Base-by-base conservation (phyloP, 2,888 invertebrate genomes). In the Parnassius glacialis region DNA sequence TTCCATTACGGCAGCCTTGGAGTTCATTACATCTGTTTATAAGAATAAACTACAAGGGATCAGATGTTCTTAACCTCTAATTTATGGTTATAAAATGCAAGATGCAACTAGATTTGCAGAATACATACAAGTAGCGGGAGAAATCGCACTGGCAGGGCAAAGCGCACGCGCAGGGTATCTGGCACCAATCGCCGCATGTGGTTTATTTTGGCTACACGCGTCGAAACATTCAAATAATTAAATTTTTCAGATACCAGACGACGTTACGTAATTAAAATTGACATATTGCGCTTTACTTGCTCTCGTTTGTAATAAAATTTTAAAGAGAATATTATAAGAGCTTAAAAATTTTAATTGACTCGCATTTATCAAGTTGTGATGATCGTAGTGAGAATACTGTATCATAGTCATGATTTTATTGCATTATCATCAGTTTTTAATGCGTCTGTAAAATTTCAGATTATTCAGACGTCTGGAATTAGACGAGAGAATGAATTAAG, bases 191-290 rank as follows among this genome's bases (percentile, higher is more conserved):
- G 70, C 75, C 79, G 69, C 75, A 75, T 73, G 73, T 74, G 78
- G 79, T 83, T 86, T 86, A 88, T 87, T 88, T 87, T 80, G 77
- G 84, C 81, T 76, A 75, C 76, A 68, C 73, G 75, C 79, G 64
- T 52, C 71, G 74, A 70, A 74, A 79, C 82, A 79, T 76, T 75
- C 77, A 79, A 83, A 86, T 84, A 83, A 85, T 83, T 75, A 79
- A 67, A 87, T 86, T 85, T 84, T 83, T 81, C 73, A 78, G 84
- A 87, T 87, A 85, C 86, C 87, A 88, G 84, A 87, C 85, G 70
- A 72, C 67, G 67, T 81, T 80, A 79, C 76, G 78, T 72, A 79
- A 79, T 67, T 73, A 72, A 73, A 74, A 79, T 80, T 81, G 79
- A 81, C 79, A 79, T 67, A 67, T 65, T 60, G 54, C 60, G 52